Evolutionary conservation across 2,888 invertebrate species (phyloP), one percentile per base, ranked within the genome.

Genomic region (Anthrax anthrax): DNA sequence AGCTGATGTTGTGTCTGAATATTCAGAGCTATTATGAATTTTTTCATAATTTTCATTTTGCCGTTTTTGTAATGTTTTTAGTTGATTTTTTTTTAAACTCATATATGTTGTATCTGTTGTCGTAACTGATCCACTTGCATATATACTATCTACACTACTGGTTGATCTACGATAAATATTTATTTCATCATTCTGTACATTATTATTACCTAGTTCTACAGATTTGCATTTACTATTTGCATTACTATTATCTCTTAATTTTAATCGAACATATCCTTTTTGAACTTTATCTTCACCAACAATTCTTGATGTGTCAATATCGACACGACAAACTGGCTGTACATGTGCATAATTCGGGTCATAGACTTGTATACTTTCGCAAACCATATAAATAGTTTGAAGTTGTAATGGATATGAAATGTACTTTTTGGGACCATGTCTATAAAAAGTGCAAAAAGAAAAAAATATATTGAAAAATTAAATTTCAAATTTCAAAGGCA

Each of bases 301-400:
- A 32, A 32, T 12, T 18, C 42, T 17, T 43, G 65, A 60, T 10
- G 60, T 57, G 62, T 79, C 77, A 48, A 78, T 70, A 17, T 73
- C 68, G 45, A 81, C 72, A 57, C 76, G 78, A 59, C 81, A 81
- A 43, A 75, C 74, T 0, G 78, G 74, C 1, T 63, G 59, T 45
- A 66, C 60, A 0, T 64, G 63, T 46, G 64, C 68, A n/a, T 66
- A 67, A 48, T 64, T 65, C 56, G 73, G 72, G 53, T 80, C 78
- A 37, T 75, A 73, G 12, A 85, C 77, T 56, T 84, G 81, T 32
- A 86, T 74, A 49, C 81, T 84, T 55, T 85, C 81, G 55, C 83
- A 80, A 10, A 83, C 73, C 27, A 84, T 72, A 56, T 75, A 84
- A 42, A 83, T 72, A 38, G 81, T 71, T 37, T 78, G 76, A 0